Evolutionary conservation across 2,113 vertebrate genomes (phyloP).

Genomic region (Spea multiplicata): DNA sequence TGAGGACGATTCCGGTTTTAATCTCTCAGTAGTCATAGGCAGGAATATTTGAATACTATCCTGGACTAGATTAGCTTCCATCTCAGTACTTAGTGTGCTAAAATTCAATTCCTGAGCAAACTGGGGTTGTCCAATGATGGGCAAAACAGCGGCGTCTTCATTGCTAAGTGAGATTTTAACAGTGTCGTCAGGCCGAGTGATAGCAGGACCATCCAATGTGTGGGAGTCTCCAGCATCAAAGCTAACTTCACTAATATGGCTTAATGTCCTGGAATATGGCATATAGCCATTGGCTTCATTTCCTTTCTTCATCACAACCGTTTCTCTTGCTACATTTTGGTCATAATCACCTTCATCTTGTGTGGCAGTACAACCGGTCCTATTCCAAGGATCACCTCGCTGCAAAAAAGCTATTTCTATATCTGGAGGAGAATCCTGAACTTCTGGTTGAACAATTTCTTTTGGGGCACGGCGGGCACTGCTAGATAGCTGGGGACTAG

Average conservation of each 20-base stretch:
- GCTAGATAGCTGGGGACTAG: conserved; percentile 82
- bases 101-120: neutral
- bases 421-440: conserved; percentile 67
- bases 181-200: neutral
- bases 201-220: neutral
- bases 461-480: conserved; percentile 66
- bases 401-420: conserved; percentile 81
- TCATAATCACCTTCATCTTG: conserved; percentile 54
- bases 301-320: conserved; percentile 40
- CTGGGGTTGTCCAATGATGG: neutral
- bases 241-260: conserved; percentile 91
- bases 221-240: conserved; percentile 63
- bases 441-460: conserved; percentile 73
- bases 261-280: conserved; percentile 81
- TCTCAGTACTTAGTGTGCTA: neutral
- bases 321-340: conserved; percentile 50
- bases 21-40: neutral
- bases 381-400: conserved; percentile 58
- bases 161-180: neutral
- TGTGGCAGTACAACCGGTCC: conserved; percentile 44
- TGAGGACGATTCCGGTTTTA: neutral
- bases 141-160: conserved; percentile 1
- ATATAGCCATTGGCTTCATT: conserved; percentile 67
- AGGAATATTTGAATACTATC: neutral
- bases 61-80: neutral